Evolutionary conservation across 2,113 vertebrate genomes (phyloP).

Genomic region (Notothenia rossii): DNA sequence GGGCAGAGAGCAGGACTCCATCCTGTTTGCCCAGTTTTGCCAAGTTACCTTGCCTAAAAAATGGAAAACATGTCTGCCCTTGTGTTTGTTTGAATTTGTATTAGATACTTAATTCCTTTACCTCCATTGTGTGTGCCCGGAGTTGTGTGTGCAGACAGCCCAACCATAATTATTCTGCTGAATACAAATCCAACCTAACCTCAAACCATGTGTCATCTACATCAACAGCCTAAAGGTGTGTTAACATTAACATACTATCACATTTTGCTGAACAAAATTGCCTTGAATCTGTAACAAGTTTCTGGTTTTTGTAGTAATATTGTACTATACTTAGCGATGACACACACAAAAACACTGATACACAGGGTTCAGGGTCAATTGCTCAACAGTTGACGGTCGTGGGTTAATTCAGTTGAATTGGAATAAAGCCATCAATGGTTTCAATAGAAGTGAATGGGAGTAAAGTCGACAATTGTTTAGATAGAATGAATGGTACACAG

Average conservation of each 20-base stretch:
- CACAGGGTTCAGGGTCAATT: not conserved
- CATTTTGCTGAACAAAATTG: not conserved
- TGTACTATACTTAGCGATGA: not conserved
- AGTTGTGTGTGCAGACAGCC: conserved; percentile 11
- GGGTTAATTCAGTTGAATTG: not conserved
- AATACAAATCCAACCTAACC: conserved; percentile 11
- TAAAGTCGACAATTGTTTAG: not conserved
- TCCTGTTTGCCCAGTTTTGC: not conserved
- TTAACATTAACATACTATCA: conserved; percentile 1
- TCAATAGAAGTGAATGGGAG: not conserved
- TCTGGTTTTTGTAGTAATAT: not conserved
- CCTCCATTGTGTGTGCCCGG: not conserved
- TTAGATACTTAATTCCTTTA: not conserved
- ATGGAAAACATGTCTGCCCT: conserved; percentile 11
- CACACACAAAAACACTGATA: not conserved
- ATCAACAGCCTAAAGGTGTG: conserved; percentile 15
- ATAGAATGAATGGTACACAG: not conserved
- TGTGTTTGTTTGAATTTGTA: conserved; percentile 23
- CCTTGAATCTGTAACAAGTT: not conserved
- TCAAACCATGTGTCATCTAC: conserved; percentile 4
- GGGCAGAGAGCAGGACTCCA: not conserved
- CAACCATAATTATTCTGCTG: conserved; percentile 4
- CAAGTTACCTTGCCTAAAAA: conserved; percentile 22
- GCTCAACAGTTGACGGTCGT: not conserved
- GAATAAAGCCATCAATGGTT: not conserved